Percentiles rank a stretch among this genome's conserved stretches.
Conservation (phyloP, 2,797 vertebrate species). For the Loriculus beryllinus region DNA sequence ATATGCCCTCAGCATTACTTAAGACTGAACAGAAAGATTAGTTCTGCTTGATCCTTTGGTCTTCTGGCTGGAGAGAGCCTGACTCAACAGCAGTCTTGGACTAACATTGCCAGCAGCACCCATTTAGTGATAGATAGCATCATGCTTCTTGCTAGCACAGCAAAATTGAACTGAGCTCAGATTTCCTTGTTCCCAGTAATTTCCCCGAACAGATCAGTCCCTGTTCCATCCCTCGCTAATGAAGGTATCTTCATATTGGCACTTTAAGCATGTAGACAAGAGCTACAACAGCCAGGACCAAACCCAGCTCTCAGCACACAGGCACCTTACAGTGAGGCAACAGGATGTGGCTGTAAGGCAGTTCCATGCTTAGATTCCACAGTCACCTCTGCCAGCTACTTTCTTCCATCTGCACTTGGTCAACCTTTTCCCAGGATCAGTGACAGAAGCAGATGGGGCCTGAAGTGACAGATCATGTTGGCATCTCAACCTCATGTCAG, state of each 20-base stretch:
- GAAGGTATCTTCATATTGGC: neutral
- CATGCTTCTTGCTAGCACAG: neutral
- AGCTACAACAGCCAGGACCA: neutral
- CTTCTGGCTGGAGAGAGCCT: neutral
- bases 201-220: neutral
- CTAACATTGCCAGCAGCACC: rapidly evolving
- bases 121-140: neutral
- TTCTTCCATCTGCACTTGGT: neutral
- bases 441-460: neutral
- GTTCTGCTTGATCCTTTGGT: neutral
- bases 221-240: neutral
- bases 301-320: neutral
- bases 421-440: neutral
- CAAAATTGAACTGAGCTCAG: neutral
- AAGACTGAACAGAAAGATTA: neutral
- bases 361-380: neutral
- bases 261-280: neutral
- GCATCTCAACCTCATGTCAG: neutral
- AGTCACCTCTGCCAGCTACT: neutral
- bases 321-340: neutral
- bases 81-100: neutral
- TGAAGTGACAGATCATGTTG: neutral
- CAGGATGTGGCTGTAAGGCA: neutral
- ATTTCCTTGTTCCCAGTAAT: neutral
- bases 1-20: neutral